These are phyloP conservation scores for Crotalus tigris DNA, from an alignment of 2,113 vertebrate genomes.

Conservation along the genomic window DNA sequence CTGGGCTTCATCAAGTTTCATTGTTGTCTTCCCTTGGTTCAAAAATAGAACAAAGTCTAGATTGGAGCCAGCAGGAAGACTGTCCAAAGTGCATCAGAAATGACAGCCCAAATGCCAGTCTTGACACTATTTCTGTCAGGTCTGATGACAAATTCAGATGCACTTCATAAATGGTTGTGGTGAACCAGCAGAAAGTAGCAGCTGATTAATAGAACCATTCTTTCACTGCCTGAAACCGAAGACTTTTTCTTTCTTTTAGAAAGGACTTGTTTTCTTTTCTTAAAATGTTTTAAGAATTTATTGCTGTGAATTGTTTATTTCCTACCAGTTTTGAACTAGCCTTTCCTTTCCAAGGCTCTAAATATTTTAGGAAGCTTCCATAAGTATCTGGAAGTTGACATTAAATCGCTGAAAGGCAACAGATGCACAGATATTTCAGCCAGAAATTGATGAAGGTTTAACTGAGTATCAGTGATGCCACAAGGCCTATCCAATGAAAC, in stretches of 20 bases:
- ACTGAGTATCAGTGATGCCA: neutral
- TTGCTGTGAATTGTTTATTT: neutral
- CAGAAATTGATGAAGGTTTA: neutral
- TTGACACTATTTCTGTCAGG: neutral
- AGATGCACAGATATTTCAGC: neutral
- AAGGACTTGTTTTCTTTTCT: neutral
- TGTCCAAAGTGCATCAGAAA: neutral
- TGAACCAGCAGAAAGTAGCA: slow-evolving; percentile 13
- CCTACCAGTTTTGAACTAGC: neutral
- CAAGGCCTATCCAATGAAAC: neutral
- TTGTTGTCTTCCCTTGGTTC: neutral
- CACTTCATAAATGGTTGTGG: neutral
- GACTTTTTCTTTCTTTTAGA: neutral
- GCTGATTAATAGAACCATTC: neutral
- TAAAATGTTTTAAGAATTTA: slow-evolving; percentile 16
- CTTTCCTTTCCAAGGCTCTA: neutral
- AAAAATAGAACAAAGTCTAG: slow-evolving; percentile 6
- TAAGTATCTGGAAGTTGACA: neutral
- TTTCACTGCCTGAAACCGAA: neutral
- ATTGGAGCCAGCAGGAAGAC: neutral
- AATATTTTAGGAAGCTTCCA: accelerated
- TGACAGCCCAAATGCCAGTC: neutral
- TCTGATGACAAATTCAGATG: neutral
- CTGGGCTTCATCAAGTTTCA: slow-evolving; percentile 23
- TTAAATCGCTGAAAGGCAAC: neutral